Base-by-base conservation (phyloP, 2,888 invertebrate species). In the Dryococelus australis region DNA sequence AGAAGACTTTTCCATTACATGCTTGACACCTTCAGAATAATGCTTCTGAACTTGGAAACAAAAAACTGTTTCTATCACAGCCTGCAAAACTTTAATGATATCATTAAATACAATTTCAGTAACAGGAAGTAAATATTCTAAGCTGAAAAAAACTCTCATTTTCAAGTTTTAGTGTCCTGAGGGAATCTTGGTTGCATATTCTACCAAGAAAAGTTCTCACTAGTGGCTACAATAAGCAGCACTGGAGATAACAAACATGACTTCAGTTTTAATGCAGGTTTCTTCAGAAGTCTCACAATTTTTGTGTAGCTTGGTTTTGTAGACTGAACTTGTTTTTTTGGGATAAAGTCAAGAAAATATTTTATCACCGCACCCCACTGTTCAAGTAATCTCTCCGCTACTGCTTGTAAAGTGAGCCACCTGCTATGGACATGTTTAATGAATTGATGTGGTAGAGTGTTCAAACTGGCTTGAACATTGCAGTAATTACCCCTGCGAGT, bases 381-480 rank as follows among this genome's bases (percentile, higher is more conserved):
- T n/a, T n/a, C n/a, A n/a, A n/a, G 43, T 27, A 88, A n/a, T 51
- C 87, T 85, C 78, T 87, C 87, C 27, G 88, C 86, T 51, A 87
- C 88, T 84, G 87, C 86, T 51, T 85, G 85, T 47, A 88, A n/a
- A 26, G 88, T 88, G 47, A 89, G 85, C 88, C 89, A 89, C 87
- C 88, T 86, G 28, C 86, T 88, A 65, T 35, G 81, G n/a, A 87
- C 87, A 53, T 89, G 88, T 84, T 88, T 88, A 24, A 65, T 65
- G 20, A 65, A 65, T 3, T 65, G 65, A 65, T 65, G 65, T 10
- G 65, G 16, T 65, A 24, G 65, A 65, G 24, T 24, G 4, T 65
- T 65, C 24, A 5, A n/a, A n/a, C n/a, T n/a, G n/a, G n/a, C n/a
- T n/a, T n/a, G n/a, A n/a, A n/a, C n/a, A n/a, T n/a, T n/a, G n/a